phyloP scores from a whole-genome alignment of 2,113 vertebrate species.

The Ctenomys sociabilis region DNA sequence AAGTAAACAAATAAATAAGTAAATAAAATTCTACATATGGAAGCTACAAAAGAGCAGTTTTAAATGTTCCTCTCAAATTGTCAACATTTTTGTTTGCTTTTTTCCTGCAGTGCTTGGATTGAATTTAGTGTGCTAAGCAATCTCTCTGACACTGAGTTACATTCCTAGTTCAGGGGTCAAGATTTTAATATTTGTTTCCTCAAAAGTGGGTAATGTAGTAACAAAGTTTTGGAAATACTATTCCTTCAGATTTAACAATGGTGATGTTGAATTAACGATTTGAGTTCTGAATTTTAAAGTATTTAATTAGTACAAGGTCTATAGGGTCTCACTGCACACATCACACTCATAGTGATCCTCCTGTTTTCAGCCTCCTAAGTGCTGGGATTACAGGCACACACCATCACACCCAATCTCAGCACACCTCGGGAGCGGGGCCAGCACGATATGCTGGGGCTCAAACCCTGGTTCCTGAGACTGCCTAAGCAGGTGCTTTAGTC shows the following conservation, averaged over 20 bases:
- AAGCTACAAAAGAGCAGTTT: conserved; percentile 19
- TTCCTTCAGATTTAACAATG: not conserved
- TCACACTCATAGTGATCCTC: too few species aligned
- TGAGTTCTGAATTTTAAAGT: not conserved
- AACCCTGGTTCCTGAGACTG: too few species aligned
- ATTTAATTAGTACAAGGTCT: too few species aligned
- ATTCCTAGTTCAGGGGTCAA: not conserved
- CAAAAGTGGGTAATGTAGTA: not conserved
- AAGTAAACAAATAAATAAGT: not conserved
- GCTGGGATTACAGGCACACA: too few species aligned
- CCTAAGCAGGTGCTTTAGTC: too few species aligned
- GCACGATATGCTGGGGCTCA: too few species aligned
- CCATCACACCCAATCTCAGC: too few species aligned
- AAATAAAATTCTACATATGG: not conserved
- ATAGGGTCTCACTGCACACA: too few species aligned
- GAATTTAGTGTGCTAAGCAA: not conserved
- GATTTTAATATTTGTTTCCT: conserved; percentile 15
- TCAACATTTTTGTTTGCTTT: not conserved
- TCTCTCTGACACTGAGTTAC: not conserved
- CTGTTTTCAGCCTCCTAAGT: too few species aligned
- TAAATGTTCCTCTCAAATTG: conserved; percentile 12
- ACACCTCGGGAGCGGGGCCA: too few species aligned
- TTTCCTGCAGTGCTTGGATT: not conserved
- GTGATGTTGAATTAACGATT: conserved; percentile 40
- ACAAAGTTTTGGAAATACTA: not conserved